These are phyloP conservation scores for Falco concolor DNA, from an alignment of 2,797 vertebrate genomes.

Conservation along the genomic window DNA sequence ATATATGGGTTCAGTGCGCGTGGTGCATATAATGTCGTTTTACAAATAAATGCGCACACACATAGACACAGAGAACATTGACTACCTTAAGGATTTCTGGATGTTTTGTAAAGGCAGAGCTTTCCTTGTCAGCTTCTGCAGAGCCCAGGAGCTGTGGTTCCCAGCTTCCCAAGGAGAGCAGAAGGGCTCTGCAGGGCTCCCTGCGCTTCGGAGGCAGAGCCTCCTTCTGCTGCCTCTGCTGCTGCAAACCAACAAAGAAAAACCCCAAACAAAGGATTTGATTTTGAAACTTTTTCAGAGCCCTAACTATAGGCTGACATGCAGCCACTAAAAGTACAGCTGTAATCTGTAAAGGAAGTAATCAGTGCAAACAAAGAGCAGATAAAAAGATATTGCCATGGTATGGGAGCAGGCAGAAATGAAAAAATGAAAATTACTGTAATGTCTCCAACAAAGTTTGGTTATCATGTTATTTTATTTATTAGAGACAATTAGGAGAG, in stretches of 20 bases:
- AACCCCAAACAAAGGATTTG: not conserved
- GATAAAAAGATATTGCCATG: slow-evolving; percentile 39
- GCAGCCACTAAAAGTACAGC: not conserved
- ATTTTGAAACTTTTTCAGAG: not conserved
- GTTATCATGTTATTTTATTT: slow-evolving; percentile 20
- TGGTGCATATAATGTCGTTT: not conserved
- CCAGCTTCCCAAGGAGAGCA: not conserved
- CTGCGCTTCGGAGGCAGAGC: not conserved
- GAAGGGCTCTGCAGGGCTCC: not conserved
- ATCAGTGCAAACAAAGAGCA: slow-evolving; percentile 33
- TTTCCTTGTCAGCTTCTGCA: not conserved
- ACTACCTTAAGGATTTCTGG: not conserved
- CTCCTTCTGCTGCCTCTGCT: not conserved
- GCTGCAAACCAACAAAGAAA: not conserved
- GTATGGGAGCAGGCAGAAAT: not conserved
- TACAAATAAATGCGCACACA: not conserved
- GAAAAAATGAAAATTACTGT: slow-evolving; percentile 19
- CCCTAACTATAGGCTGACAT: not conserved
- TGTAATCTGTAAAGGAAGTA: slow-evolving; percentile 19
- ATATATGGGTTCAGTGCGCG: not conserved
- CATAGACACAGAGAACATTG: not conserved
- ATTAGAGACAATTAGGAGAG: slow-evolving; percentile 22
- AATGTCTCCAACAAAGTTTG: slow-evolving; percentile 1
- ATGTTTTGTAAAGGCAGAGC: not conserved
- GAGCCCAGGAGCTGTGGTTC: not conserved